Conservation (phyloP, 2,888 invertebrate genomes). For the Lithophane semibrunnea region DNA sequence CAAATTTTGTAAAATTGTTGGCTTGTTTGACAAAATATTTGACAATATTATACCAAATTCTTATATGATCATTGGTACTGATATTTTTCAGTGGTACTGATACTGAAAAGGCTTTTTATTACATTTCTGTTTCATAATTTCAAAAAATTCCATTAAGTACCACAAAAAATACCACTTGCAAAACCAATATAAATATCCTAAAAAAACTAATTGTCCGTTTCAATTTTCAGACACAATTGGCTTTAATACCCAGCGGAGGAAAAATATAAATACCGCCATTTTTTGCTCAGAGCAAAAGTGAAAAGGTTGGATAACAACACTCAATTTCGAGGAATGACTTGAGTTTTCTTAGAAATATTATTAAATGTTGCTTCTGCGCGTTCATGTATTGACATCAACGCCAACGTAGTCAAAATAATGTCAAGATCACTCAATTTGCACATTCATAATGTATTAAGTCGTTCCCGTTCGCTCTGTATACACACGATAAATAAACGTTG, state of each 20-base stretch:
- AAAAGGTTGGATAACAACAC: conserved; percentile 47
- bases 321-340: conserved; percentile 59
- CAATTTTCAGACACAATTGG: conserved; percentile 46
- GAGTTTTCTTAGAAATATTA: conserved; percentile 49
- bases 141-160: not conserved
- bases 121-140: no score
- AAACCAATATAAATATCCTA: conserved; percentile 10
- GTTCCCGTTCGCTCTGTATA: conserved; percentile 19
- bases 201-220: conserved; percentile 25
- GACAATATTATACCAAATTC: not conserved
- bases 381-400: conserved; percentile 27
- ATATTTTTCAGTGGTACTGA: no score
- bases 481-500: conserved; percentile 46
- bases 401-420: conserved; percentile 52
- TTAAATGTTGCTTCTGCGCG: conserved; percentile 34
- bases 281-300: conserved; percentile 30
- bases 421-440: conserved; percentile 53
- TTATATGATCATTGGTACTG: no score
- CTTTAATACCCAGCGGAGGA: conserved; percentile 20
- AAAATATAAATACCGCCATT: conserved; percentile 48
- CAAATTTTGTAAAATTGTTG: not conserved
- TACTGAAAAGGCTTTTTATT: no score
- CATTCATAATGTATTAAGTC: conserved; percentile 55
- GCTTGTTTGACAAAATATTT: not conserved
- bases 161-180: not conserved